Conservation (phyloP, 2,113 vertebrate genomes). For the Garra rufa region DNA sequence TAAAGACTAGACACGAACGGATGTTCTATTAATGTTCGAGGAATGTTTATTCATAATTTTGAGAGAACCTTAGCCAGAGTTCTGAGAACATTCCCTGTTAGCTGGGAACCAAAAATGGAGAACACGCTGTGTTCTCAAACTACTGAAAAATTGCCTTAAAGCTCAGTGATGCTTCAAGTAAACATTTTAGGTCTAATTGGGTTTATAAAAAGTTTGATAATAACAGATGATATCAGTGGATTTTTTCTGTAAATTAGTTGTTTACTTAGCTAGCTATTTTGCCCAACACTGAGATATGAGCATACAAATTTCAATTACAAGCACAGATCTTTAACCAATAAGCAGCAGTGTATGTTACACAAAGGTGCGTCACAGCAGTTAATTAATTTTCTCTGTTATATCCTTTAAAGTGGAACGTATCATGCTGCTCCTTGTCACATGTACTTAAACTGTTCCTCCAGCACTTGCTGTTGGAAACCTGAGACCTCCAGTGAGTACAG, state of each 20-base stretch:
- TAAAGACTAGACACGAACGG: not conserved
- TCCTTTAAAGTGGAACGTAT: not conserved
- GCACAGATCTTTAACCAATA: not conserved
- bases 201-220: too few species aligned
- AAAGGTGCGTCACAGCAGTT: not conserved
- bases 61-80: not conserved
- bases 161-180: not conserved
- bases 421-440: slow-evolving; percentile 27
- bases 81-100: not conserved
- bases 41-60: not conserved
- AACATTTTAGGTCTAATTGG: not conserved
- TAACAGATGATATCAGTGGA: not conserved
- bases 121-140: not conserved
- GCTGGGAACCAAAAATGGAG: not conserved
- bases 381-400: not conserved
- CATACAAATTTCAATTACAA: not conserved
- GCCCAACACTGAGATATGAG: not conserved
- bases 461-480: slow-evolving; percentile 24
- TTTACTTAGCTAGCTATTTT: not conserved
- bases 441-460: slow-evolving; percentile 10
- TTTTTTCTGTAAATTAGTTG: not conserved
- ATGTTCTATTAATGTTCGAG: too few species aligned
- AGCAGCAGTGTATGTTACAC: not conserved
- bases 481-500: slow-evolving; percentile 13
- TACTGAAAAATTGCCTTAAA: not conserved